Evolutionary conservation across 2,888 invertebrate genomes (phyloP), one percentile per base, ranked within the genome.

Genomic region (Nomada hirtipes): DNA sequence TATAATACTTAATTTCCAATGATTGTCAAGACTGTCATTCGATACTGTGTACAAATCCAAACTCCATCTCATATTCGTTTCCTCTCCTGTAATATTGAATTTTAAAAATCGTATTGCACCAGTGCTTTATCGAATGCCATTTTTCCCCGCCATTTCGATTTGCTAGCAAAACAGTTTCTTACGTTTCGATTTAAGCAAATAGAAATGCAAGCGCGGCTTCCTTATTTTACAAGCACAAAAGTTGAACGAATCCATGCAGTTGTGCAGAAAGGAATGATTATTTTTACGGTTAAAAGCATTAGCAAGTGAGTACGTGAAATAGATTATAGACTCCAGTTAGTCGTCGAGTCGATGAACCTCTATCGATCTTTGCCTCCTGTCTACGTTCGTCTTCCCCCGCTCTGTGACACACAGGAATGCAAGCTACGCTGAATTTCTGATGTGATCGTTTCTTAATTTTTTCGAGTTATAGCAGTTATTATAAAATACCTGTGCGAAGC

Each of bases 301-400:
- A 74, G 59, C 55, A 61, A 69, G 60, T 50, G n/a, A 57, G 53
- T 65, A 61, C 57, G 63, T 64, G 55, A 60, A 26, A 55, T 44
- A 42, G 61, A 69, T 64, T 74, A 80, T 74, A 78, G 74, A 61
- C 75, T 73, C 59, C 72, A 82, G 88, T 81, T 76, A 82, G 86
- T 84, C 83, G 86, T 69, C 60, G 87, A 86, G 88, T 88, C 88
- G 88, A 85, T 88, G 88, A 89, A 89, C 89, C 81, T 87, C 82
- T 89, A 89, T 89, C 88, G 88, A 89, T 89, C 88, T 88, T 88
- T 71, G 72, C 85, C 82, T 86, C 75, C 82, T 89, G 85, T 85
- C 86, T 82, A 79, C 85, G 83, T 82, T 78, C 77, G 68, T 83
- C 82, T 83, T 83, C 83, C 83, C 76, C 68, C 85, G 78, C 64